Base-by-base conservation (phyloP, 2,797 vertebrate species). In the Lepus townsendii region DNA sequence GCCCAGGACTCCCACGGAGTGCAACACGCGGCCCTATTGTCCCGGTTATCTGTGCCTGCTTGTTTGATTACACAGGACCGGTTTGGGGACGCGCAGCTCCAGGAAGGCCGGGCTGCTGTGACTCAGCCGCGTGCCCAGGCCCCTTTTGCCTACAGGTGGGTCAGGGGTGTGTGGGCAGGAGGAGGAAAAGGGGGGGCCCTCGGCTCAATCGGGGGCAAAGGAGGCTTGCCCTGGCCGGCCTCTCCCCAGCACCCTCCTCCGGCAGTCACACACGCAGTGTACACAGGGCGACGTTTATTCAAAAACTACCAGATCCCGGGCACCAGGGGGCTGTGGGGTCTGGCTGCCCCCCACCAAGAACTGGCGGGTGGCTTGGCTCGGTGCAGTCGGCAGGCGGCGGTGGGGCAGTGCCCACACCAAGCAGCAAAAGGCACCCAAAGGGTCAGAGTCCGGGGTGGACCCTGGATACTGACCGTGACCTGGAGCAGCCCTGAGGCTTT, bases 1-100 rank as follows among this genome's bases (percentile, higher is more conserved):
- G 32, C 66, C 82, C 14, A 0, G 38, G 73, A 54, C 96, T 95
- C 92, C 93, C 93, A 90, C 60, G 20, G 60, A n/a, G 66, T 3
- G 5, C 72, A 85, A 90, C 96, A 96, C 92, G 96, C 85, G 94
- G 95, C 75, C 27, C 71, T 68, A 96, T 97, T 97, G 96, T 97
- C 92, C 27, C 19, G 26, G 91, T 94, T 97, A 96, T 96, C 96
- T 95, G 78, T 66, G 42, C 75, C 42, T 27, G 62, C 89, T 38
- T 83, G 91, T 91, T 93, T 95, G 96, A 94, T 93, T 96, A 32
- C 62, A 62, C 72, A 85, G 96, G 92, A 32, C 88, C 5, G 12
- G 75, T 54, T 83, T 10, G 10, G 42, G 91, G 30, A 88, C 52
- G 1, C 26, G 2, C 52, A 90, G 90, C 87, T 91, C 86, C 7